Evolutionary conservation across 2,113 vertebrate species (phyloP), one percentile per base, ranked within the genome.

Genomic region (Tyto alba): DNA sequence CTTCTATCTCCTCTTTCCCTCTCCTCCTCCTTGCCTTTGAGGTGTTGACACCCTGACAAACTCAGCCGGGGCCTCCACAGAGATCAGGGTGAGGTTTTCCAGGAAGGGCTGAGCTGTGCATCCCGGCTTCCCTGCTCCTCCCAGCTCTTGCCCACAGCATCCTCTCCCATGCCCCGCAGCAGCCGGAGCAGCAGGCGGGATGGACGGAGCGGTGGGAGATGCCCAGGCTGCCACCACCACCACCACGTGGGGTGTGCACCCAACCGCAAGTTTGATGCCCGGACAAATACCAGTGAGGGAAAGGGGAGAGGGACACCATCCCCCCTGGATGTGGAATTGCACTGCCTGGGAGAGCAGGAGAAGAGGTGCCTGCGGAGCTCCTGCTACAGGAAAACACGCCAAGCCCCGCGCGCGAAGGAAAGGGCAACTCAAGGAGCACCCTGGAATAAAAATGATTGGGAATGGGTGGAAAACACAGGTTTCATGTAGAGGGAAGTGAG

Each of bases 21-120:
- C 85, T 64, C 94, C 92, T 85, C 84, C 93, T 90, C 87, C 77
- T 88, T 45, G 81, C 90, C 94, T 89, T 85, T 63, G 74, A 89
- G 95, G 78, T 76, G 74, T 89, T 85, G 85, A 88, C 91, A 90
- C 59, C 57, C 53, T 80, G 89, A 85, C 85, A 90, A 73, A 66
- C 62, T 82, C 50, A 69, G 52, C 29, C 74, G 57, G 34, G 75
- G 91, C 62, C 27, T 96, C 73, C 29, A 4, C 41, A 32, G 90
- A 64, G 60, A 88, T n/a, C 75, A 66, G 86, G 91, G 84, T 0
- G 27, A 94, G 73, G 84, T 71, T 89, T 93, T 73, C 73, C 81
- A 89, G 77, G 69, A 47, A 84, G 22, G 6, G 3, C 20, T 59
- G 52, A 48, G 73, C 43, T 19, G 9, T 81, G 17, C 43, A 56